Percentiles rank a stretch among this genome's conserved stretches.
Conservation (phyloP, 37 sponge, comb jelly and placozoan genomes). For the Diacarnus erythraeanus region DNA sequence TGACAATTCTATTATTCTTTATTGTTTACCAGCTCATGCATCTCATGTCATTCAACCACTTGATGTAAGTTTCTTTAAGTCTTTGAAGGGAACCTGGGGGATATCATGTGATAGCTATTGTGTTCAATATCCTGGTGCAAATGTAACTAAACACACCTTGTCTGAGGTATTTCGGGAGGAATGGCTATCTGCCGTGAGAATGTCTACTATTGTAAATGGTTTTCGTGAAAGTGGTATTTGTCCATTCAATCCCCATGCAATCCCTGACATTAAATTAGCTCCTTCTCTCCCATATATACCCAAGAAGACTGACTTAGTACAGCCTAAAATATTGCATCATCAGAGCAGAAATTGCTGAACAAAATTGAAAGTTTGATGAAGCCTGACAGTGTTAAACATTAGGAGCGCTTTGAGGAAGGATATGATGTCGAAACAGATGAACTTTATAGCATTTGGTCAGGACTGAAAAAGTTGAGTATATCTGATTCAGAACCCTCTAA, state of each 20-base stretch:
- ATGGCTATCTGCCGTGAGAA: slow-evolving; percentile 22
- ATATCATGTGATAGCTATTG: background rate
- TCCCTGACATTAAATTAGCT: background rate
- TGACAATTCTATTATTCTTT: slow-evolving; percentile 13
- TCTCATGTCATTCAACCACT: slow-evolving; percentile 29
- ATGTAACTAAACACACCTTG: slow-evolving; percentile 33
- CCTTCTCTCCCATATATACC: background rate
- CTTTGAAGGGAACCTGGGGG: slow-evolving; percentile 16
- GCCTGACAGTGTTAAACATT: slow-evolving; percentile 4
- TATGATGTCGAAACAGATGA: slow-evolving; percentile 40
- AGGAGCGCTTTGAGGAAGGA: slow-evolving; percentile 20
- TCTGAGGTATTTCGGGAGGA: slow-evolving; percentile 40
- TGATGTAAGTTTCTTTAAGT: slow-evolving; percentile 28
- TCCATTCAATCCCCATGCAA: slow-evolving; percentile 21
- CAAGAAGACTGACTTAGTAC: background rate
- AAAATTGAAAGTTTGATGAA: slow-evolving; percentile 8
- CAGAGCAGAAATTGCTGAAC: background rate
- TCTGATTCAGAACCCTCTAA: slow-evolving; percentile 11
- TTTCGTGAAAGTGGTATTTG: slow-evolving; percentile 27
- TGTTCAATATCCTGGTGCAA: background rate
- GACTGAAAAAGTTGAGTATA: background rate
- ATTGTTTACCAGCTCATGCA: slow-evolving; percentile 42
- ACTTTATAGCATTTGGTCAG: slow-evolving; percentile 31
- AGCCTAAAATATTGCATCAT: background rate
- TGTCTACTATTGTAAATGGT: slow-evolving; percentile 35